phyloP scores from a whole-genome alignment of 2,113 vertebrate species.

The Glaucidium brasilianum region DNA sequence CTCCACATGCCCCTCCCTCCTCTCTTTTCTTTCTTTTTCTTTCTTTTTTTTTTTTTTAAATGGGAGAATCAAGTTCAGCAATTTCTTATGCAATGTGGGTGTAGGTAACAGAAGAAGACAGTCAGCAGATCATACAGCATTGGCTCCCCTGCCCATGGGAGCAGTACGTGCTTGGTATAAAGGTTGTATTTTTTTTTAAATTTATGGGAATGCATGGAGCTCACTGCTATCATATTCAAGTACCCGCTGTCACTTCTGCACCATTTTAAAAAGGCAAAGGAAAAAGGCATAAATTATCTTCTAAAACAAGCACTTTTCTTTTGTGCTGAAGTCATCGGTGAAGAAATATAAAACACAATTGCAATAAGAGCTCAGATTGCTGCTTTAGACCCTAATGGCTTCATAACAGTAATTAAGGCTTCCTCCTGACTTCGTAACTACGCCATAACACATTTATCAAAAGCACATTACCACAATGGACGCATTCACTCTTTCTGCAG shows the following conservation, averaged over 20 bases:
- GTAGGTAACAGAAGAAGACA: not conserved
- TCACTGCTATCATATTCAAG: not conserved
- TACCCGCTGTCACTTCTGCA: not conserved
- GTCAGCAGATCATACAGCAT: not conserved
- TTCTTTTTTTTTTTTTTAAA: not conserved
- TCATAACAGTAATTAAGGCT: constrained; percentile 58
- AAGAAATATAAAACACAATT: constrained; percentile 26
- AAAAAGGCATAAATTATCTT: not conserved
- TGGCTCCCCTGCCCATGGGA: not conserved
- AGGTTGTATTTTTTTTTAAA: not conserved
- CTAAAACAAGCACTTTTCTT: constrained; percentile 12
- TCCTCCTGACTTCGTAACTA: constrained; percentile 45
- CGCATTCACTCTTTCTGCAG: constrained; percentile 1
- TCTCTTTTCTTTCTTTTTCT: too few relatives aligned
- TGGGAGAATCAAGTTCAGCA: not conserved
- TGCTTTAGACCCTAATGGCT: constrained; percentile 56
- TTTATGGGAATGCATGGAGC: not conserved
- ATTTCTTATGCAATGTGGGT: not conserved
- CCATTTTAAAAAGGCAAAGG: not conserved
- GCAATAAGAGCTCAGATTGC: constrained; percentile 15
- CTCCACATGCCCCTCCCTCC: too few relatives aligned
- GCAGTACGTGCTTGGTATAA: not conserved
- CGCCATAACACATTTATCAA: constrained; percentile 55
- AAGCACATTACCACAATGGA: constrained; percentile 42
- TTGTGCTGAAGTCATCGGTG: not conserved